Base-by-base conservation (phyloP, 64 coral and sea anemone species). In the Montipora efflorescens region DNA sequence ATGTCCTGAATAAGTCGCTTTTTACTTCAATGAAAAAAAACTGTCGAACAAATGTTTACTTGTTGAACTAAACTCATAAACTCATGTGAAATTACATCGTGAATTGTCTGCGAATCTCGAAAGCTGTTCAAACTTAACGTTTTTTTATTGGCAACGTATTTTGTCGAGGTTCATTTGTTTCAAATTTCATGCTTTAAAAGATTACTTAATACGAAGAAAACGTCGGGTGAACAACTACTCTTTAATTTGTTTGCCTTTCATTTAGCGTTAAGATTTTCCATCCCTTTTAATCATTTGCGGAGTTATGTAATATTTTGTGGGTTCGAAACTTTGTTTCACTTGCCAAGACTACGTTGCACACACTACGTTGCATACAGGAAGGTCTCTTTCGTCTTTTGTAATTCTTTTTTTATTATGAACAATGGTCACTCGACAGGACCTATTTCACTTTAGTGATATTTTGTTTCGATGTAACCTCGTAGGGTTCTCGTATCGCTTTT, bases 371-470 rank as follows among this genome's bases (percentile, higher is more conserved):
- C 16, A 46, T 14, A 16, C 16, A 9, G 15, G 16, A 47, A 8
- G 64, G 36, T 47, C 45, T 20, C 66, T 86, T 84, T 7, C 47
- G 45, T 67, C 59, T 47, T 84, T 84, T 84, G 81, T 84, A 14
- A 8, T 11, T n/a, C 19, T 19, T 51, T 86, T 57, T 86, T 66
- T 51, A 15, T 22, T 0, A 2, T 47, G 43, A 86, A 86, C 82
- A 86, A 86, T 71, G 62, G 19, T 3, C 62, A 68, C 46, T 72
- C 82, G 45, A 13, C 19, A 16, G 14, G 67, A 86, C 67, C 16
- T 44, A 12, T 86, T 86, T 72, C 64, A 47, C 67, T 84, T 68
- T 47, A 28, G 21, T 47, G 36, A 48, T 36, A 20, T 47, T 14
- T 67, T 73, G 2, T 36, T 36, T 36, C 36, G 36, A 36, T 36